Percentiles rank a stretch among this genome's conserved stretches.
These are phyloP conservation scores for Etheostoma cragini DNA, from an alignment of 2,113 vertebrate species.

Conservation along the genomic window DNA sequence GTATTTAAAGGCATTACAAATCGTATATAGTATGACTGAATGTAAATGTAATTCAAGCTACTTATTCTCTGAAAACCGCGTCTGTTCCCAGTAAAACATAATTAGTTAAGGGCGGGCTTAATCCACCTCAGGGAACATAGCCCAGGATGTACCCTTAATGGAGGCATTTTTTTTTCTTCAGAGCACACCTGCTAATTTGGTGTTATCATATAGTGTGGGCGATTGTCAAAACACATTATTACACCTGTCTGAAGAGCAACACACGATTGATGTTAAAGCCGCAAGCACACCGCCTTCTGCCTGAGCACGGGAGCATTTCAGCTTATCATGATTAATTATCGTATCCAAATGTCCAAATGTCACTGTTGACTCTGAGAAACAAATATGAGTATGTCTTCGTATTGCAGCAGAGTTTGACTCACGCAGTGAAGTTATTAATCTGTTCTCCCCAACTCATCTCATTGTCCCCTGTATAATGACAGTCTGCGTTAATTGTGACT, in stretches of 20 bases:
- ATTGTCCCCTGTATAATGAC: conserved; percentile 79
- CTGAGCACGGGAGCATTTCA: conserved; percentile 18
- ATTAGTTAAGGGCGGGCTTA: conserved; percentile 65
- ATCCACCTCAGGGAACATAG: conserved; percentile 67
- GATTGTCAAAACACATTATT: conserved; percentile 65
- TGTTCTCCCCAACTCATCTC: conserved; percentile 74
- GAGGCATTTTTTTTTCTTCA: conserved; percentile 58
- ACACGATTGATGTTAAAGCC: conserved; percentile 35
- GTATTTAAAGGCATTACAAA: neutral
- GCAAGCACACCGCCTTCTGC: conserved; percentile 53
- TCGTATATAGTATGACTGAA: neutral
- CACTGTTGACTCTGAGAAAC: conserved; percentile 69
- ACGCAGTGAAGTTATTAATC: conserved; percentile 79
- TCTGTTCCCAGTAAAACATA: conserved; percentile 46
- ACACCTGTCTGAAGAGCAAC: conserved; percentile 66
- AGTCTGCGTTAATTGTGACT: conserved; percentile 81
- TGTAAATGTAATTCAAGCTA: conserved; percentile 7
- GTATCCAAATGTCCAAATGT: conserved; percentile 67
- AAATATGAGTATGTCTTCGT: conserved; percentile 68
- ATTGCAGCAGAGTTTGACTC: conserved; percentile 69
- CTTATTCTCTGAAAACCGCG: conserved; percentile 32
- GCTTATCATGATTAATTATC: conserved; percentile 76
- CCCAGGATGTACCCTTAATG: conserved; percentile 64
- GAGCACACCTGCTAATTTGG: conserved; percentile 71
- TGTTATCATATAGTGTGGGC: conserved; percentile 45